Base-by-base conservation (phyloP, 1,140 invertebrate species). In the Drosophila erecta region DNA sequence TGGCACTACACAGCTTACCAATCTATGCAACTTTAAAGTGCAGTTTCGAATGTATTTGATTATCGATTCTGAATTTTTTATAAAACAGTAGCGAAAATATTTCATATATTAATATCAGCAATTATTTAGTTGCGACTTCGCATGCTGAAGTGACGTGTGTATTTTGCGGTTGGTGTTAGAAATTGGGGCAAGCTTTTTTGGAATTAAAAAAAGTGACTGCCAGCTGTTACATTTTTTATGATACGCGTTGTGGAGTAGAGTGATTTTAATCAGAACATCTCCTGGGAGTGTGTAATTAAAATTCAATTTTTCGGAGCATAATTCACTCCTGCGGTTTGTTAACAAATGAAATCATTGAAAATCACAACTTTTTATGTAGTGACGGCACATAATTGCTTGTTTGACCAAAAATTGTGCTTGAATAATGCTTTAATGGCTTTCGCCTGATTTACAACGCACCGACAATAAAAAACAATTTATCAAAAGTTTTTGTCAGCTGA, bases 401-500 rank as follows among this genome's bases (percentile, higher is more conserved):
- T 35, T 20, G 22, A 38, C 33, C 27, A 47, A 61, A 61, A 59
- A 56, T 30, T 27, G 24, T 12, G 22, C 41, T 33, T 40, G 38
- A 49, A 59, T 38, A 46, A 43, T 11, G 17, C 33, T 57, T 57
- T 58, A 65, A 65, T 74, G 22, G 20, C 37, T 53, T 24, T 43
- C 0, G 17, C 24, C 38, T 50, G 71, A 74, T 74, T 74, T 74
- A 74, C 38, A 55, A 54, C 56, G 17, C 35, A 20, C 20, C 37
- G 37, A 44, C 38, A 46, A 47, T 20, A 38, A 33, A 46, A 15
- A 40, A 44, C 65, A n/a, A 70, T 70, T 49, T 57, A 71, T 71
- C 65, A 75, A 49, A 75, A 74, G 35, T 75, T 75, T 51, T 65
- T 54, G 59, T 49, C 51, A 56, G 38, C 49, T 50, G 50, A 33